These are phyloP conservation scores for Eurypyga helias DNA, from an alignment of 2,113 vertebrate species.

Conservation along the genomic window DNA sequence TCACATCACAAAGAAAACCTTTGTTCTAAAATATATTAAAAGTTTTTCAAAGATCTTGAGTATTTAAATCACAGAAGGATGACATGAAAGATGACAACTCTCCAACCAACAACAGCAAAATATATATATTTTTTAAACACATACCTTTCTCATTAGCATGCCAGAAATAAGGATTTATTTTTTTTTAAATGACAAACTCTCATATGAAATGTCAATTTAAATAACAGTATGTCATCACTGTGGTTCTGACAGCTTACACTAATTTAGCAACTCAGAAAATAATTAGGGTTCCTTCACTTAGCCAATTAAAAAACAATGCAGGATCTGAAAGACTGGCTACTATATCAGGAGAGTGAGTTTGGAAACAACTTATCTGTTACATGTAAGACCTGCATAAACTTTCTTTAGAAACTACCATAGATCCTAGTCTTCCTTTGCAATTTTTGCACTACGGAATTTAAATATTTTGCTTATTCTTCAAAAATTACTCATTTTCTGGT, in stretches of 20 bases:
- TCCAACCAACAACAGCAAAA: neutral
- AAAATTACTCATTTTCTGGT: neutral
- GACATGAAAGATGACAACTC: neutral
- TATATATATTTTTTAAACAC: neutral
- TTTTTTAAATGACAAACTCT: neutral
- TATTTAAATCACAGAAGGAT: neutral
- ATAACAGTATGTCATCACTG: neutral
- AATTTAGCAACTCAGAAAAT: slow-evolving; percentile 55
- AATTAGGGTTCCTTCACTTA: slow-evolving; percentile 64
- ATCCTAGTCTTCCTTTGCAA: slow-evolving; percentile 7
- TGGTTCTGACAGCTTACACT: slow-evolving; percentile 18
- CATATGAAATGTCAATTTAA: neutral
- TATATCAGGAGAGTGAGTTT: slow-evolving; percentile 32
- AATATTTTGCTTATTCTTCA: neutral
- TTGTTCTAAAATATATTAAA: neutral
- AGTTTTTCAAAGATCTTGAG: neutral
- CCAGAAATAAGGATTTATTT: neutral
- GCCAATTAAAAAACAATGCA: slow-evolving; percentile 49
- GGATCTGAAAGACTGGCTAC: slow-evolving; percentile 52
- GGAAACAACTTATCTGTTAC: slow-evolving; percentile 1
- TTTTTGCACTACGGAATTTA: neutral
- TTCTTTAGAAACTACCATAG: neutral
- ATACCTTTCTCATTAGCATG: neutral
- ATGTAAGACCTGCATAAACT: neutral
- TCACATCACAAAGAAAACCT: neutral